Evolutionary conservation across 1,140 invertebrate genomes (phyloP), one percentile per base, ranked within the genome.

Genomic region (Microplitis demolitor): DNA sequence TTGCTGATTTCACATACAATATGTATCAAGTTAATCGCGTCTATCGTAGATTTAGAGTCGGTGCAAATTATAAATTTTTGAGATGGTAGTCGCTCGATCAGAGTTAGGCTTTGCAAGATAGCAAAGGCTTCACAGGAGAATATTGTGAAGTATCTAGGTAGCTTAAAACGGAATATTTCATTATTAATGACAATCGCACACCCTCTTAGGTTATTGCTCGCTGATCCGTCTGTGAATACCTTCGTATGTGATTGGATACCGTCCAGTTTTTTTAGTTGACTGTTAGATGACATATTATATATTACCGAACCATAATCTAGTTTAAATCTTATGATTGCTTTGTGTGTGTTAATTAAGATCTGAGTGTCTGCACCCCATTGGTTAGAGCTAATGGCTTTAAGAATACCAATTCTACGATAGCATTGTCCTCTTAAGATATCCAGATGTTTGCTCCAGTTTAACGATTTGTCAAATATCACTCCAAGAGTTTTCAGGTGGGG

Each of bases 251-350:
- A 24, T 24, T 76, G 62, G 0, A 79, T 9, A 8, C 76, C n/a
- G 2, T 78, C 51, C 39, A 78, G 50, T 33, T 14, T 71, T 3
- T 71, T 76, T n/a, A 78, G 34, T 0, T 71, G 14, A 0, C 58
- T 61, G n/a, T 62, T 8, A 4, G 69, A 74, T 45, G 82, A 82
- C 13, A 73, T 77, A 8, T 69, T 39, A n/a, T 80, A 78, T 2
- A 77, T 61, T 4, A 78, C 77, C 2, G 73, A 63, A 5, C 75
- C 74, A 50, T 81, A 81, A 24, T 81, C 74, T 4, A 81, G 0
- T 75, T 79, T 81, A 0, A 76, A 68, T 60, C 76, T 60, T 0
- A 79, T 73, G 0, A 79, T 9, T 5, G 76, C 68, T 16, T 73
- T 75, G 60, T 78, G 76, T 3, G 76, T 76, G 1, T 51, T 73